phyloP scores from a whole-genome alignment of 2,888 invertebrate species.

The Caenorhabditis doughertyi region DNA sequence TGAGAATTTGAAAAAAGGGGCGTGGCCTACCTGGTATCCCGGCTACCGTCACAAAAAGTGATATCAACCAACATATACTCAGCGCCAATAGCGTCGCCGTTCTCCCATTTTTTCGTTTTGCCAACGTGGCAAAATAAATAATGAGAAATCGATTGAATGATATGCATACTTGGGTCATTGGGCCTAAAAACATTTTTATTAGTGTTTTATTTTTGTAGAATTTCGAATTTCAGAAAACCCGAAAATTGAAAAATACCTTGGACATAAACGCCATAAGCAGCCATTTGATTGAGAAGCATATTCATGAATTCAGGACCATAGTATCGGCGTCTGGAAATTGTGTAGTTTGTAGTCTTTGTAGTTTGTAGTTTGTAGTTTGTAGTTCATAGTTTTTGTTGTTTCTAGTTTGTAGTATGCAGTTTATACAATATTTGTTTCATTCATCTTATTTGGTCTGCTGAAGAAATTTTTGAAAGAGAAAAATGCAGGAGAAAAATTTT shows the following conservation, averaged over 20 bases:
- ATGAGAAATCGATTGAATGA: conserved; percentile 56
- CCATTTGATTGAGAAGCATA: conserved; percentile 51
- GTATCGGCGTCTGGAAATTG: conserved; percentile 29
- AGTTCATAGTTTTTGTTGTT: no score
- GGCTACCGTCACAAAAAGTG: conserved; percentile 30
- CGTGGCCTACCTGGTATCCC: conserved; percentile 63
- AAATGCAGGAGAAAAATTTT: not conserved
- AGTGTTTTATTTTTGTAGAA: no score
- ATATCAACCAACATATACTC: conserved; percentile 44
- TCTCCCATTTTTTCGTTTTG: conserved; percentile 42
- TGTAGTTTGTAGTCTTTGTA: no score
- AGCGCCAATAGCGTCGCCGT: conserved; percentile 15
- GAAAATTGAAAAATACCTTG: conserved; percentile 17
- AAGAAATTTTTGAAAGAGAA: no score
- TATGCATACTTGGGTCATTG: conserved; percentile 58
- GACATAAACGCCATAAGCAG: conserved; percentile 52
- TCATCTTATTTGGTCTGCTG: no score
- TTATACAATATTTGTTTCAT: no score
- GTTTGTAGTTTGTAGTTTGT: no score
- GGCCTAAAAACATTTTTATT: conserved; percentile 22
- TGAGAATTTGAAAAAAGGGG: no score
- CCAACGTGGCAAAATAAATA: conserved; percentile 45
- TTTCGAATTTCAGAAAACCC: not conserved
- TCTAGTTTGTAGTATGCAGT: no score
- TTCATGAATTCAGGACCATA: conserved; percentile 47